phyloP scores from a whole-genome alignment of 1,140 invertebrate genomes.

The Ruditapes philippinarum region DNA sequence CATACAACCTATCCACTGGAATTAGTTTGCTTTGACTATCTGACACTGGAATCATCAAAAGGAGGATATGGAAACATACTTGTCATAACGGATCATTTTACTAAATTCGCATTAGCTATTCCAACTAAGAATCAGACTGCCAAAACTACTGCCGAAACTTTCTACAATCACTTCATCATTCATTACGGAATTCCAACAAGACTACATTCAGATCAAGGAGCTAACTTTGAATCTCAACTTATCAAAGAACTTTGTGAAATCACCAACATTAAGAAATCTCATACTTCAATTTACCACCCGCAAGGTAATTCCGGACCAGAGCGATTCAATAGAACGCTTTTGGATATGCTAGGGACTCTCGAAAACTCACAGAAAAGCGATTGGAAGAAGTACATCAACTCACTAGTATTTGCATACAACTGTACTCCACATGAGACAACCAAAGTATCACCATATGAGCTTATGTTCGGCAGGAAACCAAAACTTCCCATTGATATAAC shows the following conservation, averaged over 20 bases:
- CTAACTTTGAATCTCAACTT: slow-evolving; percentile 50
- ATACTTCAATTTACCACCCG: too few species aligned
- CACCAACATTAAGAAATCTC: background rate
- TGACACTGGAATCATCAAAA: background rate
- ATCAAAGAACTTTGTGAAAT: slow-evolving; percentile 38
- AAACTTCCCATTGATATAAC: slow-evolving; percentile 64
- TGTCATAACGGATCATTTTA: slow-evolving; percentile 63
- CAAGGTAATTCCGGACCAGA: too few species aligned
- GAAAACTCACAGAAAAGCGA: background rate
- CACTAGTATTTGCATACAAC: slow-evolving; percentile 67
- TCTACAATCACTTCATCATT: slow-evolving; percentile 48
- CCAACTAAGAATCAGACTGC: slow-evolving; percentile 56
- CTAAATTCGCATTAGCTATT: slow-evolving; percentile 13
- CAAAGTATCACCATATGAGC: slow-evolving; percentile 71
- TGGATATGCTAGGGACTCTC: slow-evolving; percentile 69
- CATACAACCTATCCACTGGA: slow-evolving; percentile 36
- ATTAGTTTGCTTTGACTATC: slow-evolving; percentile 52
- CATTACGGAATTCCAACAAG: slow-evolving; percentile 50
- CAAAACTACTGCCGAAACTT: slow-evolving; percentile 45
- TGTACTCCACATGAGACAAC: slow-evolving; percentile 69
- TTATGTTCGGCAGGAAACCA: slow-evolving; percentile 77
- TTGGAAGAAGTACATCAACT: slow-evolving; percentile 62
- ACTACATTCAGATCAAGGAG: slow-evolving; percentile 55
- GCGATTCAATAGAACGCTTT: slow-evolving; percentile 71
- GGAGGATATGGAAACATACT: slow-evolving; percentile 42